These are phyloP conservation scores for Drosophila suboccidentalis DNA, from an alignment of 2,888 invertebrate species.

Conservation along the genomic window DNA sequence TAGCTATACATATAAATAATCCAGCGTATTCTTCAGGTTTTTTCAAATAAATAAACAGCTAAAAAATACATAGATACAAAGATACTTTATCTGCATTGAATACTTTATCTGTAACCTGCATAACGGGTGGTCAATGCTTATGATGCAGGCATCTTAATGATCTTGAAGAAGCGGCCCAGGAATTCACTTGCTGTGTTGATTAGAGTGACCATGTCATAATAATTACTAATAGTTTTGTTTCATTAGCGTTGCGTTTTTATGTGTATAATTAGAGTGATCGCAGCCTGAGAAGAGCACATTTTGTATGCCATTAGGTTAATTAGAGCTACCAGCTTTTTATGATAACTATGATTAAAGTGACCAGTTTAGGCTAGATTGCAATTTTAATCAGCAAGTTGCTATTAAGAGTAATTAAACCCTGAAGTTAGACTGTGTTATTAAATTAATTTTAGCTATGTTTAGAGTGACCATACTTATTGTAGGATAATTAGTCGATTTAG, in stretches of 20 bases:
- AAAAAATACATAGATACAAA: background rate
- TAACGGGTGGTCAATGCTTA: conserved; percentile 42
- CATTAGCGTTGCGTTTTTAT: background rate
- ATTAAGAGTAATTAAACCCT: conserved; percentile 1
- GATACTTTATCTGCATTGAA: conserved; percentile 32
- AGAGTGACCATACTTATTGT: conserved; percentile 7
- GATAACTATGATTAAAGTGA: conserved; percentile 10
- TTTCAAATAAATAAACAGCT: conserved; percentile 21
- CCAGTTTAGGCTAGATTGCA: background rate
- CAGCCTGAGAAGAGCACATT: background rate
- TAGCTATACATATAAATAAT: conserved; percentile 22
- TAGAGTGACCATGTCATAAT: conserved; percentile 18
- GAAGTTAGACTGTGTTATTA: background rate
- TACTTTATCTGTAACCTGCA: conserved; percentile 38
- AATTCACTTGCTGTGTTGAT: conserved; percentile 15
- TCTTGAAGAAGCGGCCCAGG: conserved; percentile 16
- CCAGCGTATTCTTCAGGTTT: conserved; percentile 37
- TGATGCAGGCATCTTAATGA: conserved; percentile 32
- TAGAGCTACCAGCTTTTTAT: conserved; percentile 7
- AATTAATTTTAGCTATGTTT: background rate
- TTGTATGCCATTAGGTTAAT: conserved; percentile 11
- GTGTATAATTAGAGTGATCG: conserved; percentile 12
- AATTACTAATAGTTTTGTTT: background rate
- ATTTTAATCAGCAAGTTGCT: background rate
- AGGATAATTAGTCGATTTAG: background rate